These are phyloP conservation scores for Prionailurus bengalensis DNA, from an alignment of 2,113 vertebrate species.

Conservation along the genomic window DNA sequence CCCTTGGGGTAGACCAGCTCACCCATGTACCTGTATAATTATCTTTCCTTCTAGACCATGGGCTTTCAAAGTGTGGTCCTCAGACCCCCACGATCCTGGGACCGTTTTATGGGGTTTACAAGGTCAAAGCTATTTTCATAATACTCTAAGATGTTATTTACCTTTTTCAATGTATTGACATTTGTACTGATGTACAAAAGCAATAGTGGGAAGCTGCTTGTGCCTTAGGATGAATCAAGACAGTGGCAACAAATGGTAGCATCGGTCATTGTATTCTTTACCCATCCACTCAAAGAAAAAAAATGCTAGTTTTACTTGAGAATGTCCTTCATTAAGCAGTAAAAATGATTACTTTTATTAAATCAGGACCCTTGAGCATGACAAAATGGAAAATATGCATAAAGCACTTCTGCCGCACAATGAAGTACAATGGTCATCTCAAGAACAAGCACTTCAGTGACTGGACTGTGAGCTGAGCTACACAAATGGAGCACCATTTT, in stretches of 20 bases:
- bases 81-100: background rate
- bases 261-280: background rate
- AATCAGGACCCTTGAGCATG: background rate
- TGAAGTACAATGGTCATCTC: background rate
- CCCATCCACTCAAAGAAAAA: background rate
- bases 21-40: background rate
- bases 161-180: background rate
- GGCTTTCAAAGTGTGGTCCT: background rate
- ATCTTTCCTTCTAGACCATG: background rate
- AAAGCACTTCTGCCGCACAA: background rate
- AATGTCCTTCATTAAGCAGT: background rate
- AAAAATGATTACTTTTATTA: slow-evolving; percentile 13
- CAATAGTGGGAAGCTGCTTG: background rate
- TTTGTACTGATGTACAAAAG: background rate
- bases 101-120: background rate
- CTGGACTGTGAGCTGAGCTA: background rate
- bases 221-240: background rate
- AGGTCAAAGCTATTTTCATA: slow-evolving; percentile 33
- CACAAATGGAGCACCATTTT: background rate
- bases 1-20: background rate
- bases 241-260: background rate
- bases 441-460: background rate
- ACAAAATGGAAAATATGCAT: background rate
- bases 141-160: background rate
- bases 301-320: background rate